These are phyloP conservation scores for Typhlichthys subterraneus DNA, from an alignment of 2,797 vertebrate genomes.

Conservation along the genomic window DNA sequence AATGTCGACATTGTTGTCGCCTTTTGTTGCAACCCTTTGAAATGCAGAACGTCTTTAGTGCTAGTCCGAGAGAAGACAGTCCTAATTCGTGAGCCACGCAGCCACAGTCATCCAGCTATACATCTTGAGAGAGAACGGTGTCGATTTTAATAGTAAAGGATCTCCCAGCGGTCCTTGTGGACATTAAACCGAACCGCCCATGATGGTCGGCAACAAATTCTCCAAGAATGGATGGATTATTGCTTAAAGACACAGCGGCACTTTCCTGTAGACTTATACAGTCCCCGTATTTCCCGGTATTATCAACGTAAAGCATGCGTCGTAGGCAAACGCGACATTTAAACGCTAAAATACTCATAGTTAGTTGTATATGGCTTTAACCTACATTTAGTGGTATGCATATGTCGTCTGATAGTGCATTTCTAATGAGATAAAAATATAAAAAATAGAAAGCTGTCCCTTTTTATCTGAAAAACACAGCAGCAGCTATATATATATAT, in stretches of 20 bases:
- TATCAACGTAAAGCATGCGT: conserved; percentile 19
- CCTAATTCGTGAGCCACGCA: conserved; percentile 43
- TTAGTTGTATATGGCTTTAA: conserved; percentile 20
- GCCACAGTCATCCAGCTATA: conserved; percentile 33
- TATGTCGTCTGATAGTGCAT: conserved; percentile 20
- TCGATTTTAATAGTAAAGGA: conserved; percentile 67
- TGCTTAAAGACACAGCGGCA: conserved; percentile 78
- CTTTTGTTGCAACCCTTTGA: conserved; percentile 73
- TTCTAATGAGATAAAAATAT: conserved; percentile 24
- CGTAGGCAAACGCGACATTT: conserved; percentile 30
- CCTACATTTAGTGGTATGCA: conserved; percentile 26
- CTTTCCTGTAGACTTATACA: conserved; percentile 24
- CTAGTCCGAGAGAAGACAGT: conserved; percentile 45
- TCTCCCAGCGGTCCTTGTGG: conserved; percentile 75
- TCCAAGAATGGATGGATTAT: conserved; percentile 71
- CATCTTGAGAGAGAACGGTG: conserved; percentile 37
- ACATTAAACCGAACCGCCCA: conserved; percentile 76
- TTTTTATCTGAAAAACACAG: conserved; percentile 45
- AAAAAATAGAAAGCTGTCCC: neutral
- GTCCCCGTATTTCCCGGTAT: neutral
- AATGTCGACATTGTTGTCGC: conserved; percentile 64
- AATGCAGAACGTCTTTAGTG: conserved; percentile 68
- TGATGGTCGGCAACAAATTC: conserved; percentile 75
- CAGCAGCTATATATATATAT: conserved; percentile 67
- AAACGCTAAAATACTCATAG: conserved; percentile 16